A percentile compares a stretch with the other conserved stretches of the same genome.
phyloP scores from a whole-genome alignment of 2,888 invertebrate genomes.

The Metellina segmentata region DNA sequence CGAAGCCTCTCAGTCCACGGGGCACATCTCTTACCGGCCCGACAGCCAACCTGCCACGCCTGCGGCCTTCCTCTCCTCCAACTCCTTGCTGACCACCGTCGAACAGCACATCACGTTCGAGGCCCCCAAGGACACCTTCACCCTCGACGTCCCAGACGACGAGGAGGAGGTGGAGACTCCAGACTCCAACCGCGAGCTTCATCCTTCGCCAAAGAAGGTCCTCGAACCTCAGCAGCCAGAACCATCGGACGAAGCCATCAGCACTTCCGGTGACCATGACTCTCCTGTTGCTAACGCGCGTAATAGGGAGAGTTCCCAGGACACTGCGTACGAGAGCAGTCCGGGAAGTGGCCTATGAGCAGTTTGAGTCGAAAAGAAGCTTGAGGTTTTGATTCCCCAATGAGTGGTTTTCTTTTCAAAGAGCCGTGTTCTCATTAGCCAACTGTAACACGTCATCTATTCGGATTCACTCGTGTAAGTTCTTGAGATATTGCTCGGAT shows the following conservation, averaged over 20 bases:
- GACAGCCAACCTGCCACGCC: slow-evolving; percentile 43
- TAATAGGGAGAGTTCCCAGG: not conserved
- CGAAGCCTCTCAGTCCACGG: slow-evolving; percentile 20
- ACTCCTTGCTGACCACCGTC: slow-evolving; percentile 27
- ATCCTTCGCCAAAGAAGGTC: not conserved
- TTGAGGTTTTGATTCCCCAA: not conserved
- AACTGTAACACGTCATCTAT: too few species aligned
- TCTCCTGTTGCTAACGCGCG: not conserved
- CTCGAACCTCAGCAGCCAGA: not conserved
- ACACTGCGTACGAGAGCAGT: not conserved
- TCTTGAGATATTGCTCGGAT: too few species aligned
- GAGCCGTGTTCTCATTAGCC: too few species aligned
- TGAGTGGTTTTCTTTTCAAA: too few species aligned
- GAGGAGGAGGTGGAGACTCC: slow-evolving; percentile 37
- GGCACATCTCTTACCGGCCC: slow-evolving; percentile 15
- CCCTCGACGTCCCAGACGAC: slow-evolving; percentile 64
- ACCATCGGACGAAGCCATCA: not conserved
- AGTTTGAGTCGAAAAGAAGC: not conserved
- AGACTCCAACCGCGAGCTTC: slow-evolving; percentile 8
- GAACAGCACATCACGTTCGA: slow-evolving; percentile 48
- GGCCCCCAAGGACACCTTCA: slow-evolving; percentile 40
- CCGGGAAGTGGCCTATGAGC: not conserved
- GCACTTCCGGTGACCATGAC: slow-evolving; percentile 3
- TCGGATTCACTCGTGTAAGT: too few species aligned
- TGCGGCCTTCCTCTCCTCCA: slow-evolving; percentile 26